Evolutionary conservation across 2,113 vertebrate species (phyloP).

Genomic region (Pteropus alecto): DNA sequence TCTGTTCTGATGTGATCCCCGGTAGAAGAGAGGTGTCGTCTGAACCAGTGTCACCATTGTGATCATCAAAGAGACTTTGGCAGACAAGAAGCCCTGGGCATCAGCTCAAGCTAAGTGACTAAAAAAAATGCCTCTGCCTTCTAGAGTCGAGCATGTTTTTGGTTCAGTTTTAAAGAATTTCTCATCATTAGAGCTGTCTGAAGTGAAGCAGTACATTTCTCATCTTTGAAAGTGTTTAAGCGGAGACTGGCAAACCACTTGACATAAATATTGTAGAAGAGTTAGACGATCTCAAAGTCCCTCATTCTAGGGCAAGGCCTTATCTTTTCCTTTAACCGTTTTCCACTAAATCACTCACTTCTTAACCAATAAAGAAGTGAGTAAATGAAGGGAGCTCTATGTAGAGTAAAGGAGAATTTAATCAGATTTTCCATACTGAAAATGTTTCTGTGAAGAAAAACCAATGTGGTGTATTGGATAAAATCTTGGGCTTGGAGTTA

Average conservation of each 20-base stretch:
- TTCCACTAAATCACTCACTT: not conserved
- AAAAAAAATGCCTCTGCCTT: not conserved
- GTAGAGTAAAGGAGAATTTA: not conserved
- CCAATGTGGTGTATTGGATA: not conserved
- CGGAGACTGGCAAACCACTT: not conserved
- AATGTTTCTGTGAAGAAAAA: not conserved
- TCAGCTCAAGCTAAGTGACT: not conserved
- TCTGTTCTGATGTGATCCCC: not conserved
- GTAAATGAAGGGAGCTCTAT: not conserved
- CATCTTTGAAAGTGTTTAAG: not conserved
- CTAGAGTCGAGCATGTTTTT: not conserved
- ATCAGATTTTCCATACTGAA: not conserved
- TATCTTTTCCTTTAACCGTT: not conserved
- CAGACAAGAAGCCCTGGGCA: not conserved
- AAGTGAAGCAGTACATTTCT: constrained; percentile 14
- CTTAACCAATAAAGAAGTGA: not conserved
- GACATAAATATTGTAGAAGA: not conserved
- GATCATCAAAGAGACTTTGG: constrained; percentile 8
- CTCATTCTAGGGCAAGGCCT: not conserved
- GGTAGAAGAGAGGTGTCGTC: not conserved
- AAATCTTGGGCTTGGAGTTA: not conserved
- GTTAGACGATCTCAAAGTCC: not conserved
- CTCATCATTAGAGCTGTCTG: not conserved
- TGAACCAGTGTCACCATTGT: not conserved
- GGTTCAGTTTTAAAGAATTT: constrained; percentile 40